A percentile compares a stretch with the other conserved stretches of the same genome.
These are phyloP conservation scores for Ciconia nigra DNA, from an alignment of 2,797 vertebrate species.

Conservation along the genomic window DNA sequence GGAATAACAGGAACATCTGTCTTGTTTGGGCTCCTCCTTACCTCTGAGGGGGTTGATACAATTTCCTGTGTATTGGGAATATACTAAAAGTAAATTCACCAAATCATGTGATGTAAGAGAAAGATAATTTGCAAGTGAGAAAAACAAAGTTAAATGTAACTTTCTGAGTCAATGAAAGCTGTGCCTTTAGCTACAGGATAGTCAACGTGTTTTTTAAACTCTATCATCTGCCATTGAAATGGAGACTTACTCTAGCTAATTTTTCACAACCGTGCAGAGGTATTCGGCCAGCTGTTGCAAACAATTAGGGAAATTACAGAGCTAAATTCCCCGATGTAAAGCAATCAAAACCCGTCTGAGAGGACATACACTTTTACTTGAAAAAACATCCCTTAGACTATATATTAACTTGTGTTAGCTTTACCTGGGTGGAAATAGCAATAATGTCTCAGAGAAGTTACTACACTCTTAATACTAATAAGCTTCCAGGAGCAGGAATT, in stretches of 20 bases:
- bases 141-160: not conserved
- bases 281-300: not conserved
- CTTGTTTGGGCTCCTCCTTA: not conserved
- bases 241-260: not conserved
- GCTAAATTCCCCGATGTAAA: not conserved
- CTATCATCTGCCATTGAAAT: not conserved
- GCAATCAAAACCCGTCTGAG: not conserved
- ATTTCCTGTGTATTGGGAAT: not conserved
- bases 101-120: not conserved
- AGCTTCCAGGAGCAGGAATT: not conserved
- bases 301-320: not conserved
- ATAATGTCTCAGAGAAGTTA: not conserved
- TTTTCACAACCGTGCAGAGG: not conserved
- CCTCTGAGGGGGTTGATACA: not conserved
- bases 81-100: not conserved
- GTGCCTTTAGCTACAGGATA: not conserved
- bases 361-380: not conserved
- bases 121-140: not conserved
- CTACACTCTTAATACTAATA: not conserved
- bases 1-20: not conserved
- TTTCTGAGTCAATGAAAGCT: not conserved
- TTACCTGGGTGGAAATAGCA: not conserved
- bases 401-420: not conserved
- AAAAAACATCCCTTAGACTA: not conserved
- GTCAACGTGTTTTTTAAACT: not conserved